Percentiles rank a stretch among this genome's conserved stretches.
These are phyloP conservation scores for Bombus waltoni DNA, from an alignment of 1,140 invertebrate genomes.

Conservation along the genomic window DNA sequence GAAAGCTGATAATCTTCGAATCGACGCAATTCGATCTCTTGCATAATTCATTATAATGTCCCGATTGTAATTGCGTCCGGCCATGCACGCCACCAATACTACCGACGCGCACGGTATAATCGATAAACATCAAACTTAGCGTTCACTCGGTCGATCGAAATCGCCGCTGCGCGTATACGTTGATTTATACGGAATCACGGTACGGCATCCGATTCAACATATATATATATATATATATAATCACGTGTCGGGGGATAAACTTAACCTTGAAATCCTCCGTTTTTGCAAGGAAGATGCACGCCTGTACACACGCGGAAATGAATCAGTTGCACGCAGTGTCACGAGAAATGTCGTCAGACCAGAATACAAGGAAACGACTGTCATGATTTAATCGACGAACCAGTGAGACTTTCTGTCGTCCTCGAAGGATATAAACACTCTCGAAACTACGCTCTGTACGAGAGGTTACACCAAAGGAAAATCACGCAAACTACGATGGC, in stretches of 20 bases:
- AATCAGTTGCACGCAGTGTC: neutral
- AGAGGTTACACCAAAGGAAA: neutral
- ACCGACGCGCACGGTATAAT: neutral
- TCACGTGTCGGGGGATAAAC: conserved; percentile 2
- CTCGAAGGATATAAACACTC: neutral
- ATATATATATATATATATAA: neutral
- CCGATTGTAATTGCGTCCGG: conserved; percentile 22
- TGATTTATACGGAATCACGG: too few relatives aligned
- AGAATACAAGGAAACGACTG: conserved; percentile 7
- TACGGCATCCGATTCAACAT: neutral
- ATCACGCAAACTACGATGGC: neutral
- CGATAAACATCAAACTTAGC: conserved; percentile 3
- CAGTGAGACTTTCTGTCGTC: neutral
- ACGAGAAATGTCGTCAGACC: neutral
- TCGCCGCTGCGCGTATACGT: neutral
- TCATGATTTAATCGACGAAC: conserved; percentile 20
- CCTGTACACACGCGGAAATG: neutral
- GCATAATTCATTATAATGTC: conserved; percentile 43
- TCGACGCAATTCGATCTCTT: conserved; percentile 23
- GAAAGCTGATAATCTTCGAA: conserved; percentile 10
- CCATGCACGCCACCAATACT: conserved; percentile 21
- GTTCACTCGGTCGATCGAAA: conserved; percentile 25
- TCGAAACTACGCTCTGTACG: neutral
- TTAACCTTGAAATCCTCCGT: neutral
- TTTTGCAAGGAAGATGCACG: neutral